Evolutionary conservation across 2,797 vertebrate genomes (phyloP).

Genomic region (Rhynchotus rufescens): DNA sequence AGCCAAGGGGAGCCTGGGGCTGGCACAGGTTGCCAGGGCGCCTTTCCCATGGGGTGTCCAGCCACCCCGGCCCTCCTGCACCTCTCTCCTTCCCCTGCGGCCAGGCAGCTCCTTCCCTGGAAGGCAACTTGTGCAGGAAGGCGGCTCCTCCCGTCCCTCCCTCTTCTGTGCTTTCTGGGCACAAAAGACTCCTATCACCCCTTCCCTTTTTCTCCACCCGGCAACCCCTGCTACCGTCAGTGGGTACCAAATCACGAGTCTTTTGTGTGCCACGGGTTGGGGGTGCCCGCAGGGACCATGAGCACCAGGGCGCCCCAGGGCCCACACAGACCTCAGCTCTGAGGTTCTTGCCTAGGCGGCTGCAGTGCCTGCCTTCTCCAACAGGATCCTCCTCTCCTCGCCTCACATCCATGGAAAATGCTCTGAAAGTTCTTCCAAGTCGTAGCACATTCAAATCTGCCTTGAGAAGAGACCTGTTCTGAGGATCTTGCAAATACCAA

Average conservation of each 20-base stretch:
- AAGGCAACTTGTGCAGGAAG: too few relatives aligned
- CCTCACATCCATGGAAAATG: background rate
- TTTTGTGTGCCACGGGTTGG: too few relatives aligned
- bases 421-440: background rate
- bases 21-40: too few relatives aligned
- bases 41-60: too few relatives aligned
- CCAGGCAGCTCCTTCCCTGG: too few relatives aligned
- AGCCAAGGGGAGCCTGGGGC: too few relatives aligned
- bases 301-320: background rate
- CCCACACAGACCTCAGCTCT: background rate
- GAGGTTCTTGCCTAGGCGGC: background rate
- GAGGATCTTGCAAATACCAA: background rate
- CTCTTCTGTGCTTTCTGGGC: background rate
- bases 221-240: rapidly evolving
- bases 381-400: background rate
- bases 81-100: too few relatives aligned
- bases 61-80: too few relatives aligned
- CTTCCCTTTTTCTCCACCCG: background rate
- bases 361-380: too few relatives aligned
- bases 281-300: rapidly evolving
- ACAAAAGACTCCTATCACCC: rapidly evolving
- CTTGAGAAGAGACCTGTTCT: background rate
- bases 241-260: rapidly evolving
- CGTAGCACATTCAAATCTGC: background rate
- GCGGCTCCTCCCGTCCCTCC: background rate